Conservation (phyloP, 2,113 vertebrate species). For the Anarhynchus alexandrinus region DNA sequence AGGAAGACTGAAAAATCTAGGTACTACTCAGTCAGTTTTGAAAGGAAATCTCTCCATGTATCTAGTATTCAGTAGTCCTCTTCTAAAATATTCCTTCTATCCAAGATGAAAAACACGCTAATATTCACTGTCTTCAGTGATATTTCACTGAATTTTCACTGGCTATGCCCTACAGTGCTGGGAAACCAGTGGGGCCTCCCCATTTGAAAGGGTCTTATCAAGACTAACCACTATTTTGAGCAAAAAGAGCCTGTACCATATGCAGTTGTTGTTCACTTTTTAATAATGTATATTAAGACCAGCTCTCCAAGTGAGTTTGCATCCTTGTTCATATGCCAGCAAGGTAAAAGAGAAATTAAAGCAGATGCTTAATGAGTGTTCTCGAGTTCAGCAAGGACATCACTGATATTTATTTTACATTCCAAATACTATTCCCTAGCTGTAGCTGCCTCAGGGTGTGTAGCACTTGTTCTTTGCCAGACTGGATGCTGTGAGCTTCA, state of each 20-base stretch:
- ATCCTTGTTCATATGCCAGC: not conserved
- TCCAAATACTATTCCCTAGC: not conserved
- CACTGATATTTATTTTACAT: not conserved
- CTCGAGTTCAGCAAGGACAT: conserved; percentile 21
- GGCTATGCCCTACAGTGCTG: not conserved
- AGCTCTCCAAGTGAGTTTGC: not conserved
- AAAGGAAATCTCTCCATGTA: not conserved
- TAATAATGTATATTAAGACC: not conserved
- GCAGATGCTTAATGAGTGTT: conserved; percentile 30
- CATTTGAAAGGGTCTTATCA: not conserved
- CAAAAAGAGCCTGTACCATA: not conserved
- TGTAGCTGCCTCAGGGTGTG: not conserved
- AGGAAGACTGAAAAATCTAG: not conserved
- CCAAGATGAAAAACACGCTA: not conserved
- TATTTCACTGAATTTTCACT: not conserved
- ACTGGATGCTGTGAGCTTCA: not conserved
- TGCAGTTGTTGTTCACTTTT: not conserved
- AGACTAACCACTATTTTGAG: not conserved
- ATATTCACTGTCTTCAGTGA: not conserved
- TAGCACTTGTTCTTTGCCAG: not conserved
- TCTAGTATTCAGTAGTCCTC: not conserved
- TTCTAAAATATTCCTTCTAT: not conserved
- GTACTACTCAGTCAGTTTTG: not conserved
- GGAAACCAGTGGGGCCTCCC: not conserved
- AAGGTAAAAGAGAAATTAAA: conserved; percentile 5